Evolutionary conservation across 1,140 invertebrate species (phyloP).

Genomic region (Bombus polaris): DNA sequence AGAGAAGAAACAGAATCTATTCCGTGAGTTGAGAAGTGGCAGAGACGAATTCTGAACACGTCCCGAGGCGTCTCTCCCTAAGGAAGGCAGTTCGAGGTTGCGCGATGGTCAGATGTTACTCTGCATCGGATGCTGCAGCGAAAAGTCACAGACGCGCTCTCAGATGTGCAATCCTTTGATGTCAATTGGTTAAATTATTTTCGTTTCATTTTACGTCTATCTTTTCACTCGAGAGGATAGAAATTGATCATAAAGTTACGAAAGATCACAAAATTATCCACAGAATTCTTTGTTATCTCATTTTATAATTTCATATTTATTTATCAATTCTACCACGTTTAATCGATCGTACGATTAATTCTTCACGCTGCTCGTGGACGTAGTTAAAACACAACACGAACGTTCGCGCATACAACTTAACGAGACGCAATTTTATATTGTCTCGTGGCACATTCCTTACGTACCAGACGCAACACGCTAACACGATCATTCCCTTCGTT

Average conservation of each 20-base stretch:
- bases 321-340: neutral
- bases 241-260: no score
- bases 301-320: neutral
- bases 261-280: no score
- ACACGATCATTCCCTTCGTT: no score
- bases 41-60: slow-evolving; percentile 58
- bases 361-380: neutral
- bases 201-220: neutral
- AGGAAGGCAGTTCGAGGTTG: slow-evolving; percentile 12
- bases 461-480: no score
- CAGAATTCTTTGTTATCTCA: no score
- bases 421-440: neutral
- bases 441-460: neutral
- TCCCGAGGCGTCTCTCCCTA: slow-evolving; percentile 27
- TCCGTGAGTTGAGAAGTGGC: slow-evolving; percentile 24
- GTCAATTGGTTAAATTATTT: neutral
- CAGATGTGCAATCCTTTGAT: neutral
- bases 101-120: slow-evolving; percentile 16
- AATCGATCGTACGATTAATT: neutral
- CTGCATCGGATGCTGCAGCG: slow-evolving; percentile 39
- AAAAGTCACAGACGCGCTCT: slow-evolving; percentile 22
- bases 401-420: no score
- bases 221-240: neutral
- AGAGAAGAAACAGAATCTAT: slow-evolving; percentile 4
- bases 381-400: no score